Evolutionary conservation across 2,888 invertebrate species (phyloP), one percentile per base, ranked within the genome.

Genomic region (Hermodice carunculata): DNA sequence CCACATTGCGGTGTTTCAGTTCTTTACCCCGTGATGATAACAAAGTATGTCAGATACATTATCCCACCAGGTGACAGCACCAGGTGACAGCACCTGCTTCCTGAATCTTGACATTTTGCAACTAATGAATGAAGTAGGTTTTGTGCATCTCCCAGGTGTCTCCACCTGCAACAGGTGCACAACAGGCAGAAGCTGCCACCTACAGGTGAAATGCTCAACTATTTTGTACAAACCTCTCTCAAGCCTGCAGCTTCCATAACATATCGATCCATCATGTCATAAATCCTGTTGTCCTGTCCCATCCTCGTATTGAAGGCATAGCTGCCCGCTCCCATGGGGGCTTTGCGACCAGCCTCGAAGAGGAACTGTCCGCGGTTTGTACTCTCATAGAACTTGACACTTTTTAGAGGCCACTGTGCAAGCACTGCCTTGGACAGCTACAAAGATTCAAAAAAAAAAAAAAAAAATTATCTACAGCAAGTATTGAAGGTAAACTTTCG

Each of bases 331-430:
- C 85, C 85, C 78, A 82, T 83, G 3, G 83, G 81, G 0, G 84
- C 80, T 17, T 80, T 76, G 28, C 78, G 75, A 0, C 85, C 85
- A 0, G 81, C 78, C 66, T 82, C 81, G 31, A 85, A 56, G 31
- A 71, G 73, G 59, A 85, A 79, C 64, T 79, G 77, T n/a, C 83
- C 82, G 22, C 73, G 59, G 40, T 80, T 80, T 8, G 78, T 75
- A 29, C 79, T 78, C 72, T 84, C 83, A 66, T 82, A 85, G 48
- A 73, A 80, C 14, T 82, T 74, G 22, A 85, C 78, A 68, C 83
- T 81, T 61, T 80, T 82, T 58, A 85, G 67, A 5, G 85, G 85
- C 85, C 85, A 85, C 67, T 84, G 83, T 0, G 80, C 82, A 24
- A 85, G 68, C 8, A 85, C 74, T 29, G 79, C 72, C 46, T 79